Percentiles rank a stretch among this genome's conserved stretches.
These are phyloP conservation scores for Pecten maximus DNA, from an alignment of 2,888 invertebrate species.

Conservation along the genomic window DNA sequence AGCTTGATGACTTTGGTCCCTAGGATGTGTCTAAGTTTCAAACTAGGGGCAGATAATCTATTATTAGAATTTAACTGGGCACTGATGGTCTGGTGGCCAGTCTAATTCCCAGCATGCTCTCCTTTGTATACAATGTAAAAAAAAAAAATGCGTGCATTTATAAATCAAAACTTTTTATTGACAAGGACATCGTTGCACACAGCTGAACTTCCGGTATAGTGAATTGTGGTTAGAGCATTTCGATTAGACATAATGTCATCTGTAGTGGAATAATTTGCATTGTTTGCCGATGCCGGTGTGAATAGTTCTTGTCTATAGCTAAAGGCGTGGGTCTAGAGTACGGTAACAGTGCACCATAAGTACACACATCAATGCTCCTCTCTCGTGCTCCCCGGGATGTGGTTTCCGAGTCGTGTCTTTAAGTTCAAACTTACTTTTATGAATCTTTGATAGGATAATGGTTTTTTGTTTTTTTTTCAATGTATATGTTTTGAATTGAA, in stretches of 20 bases:
- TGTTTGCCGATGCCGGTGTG: not conserved
- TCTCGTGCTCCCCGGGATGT: not conserved
- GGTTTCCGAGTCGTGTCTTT: not conserved
- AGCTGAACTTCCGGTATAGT: not conserved
- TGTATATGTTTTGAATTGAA: not conserved
- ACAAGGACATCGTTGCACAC: not conserved
- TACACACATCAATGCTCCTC: not conserved
- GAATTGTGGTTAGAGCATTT: not conserved
- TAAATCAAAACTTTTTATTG: not conserved
- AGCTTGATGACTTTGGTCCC: no score
- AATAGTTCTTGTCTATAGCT: conserved; percentile 20
- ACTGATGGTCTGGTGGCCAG: no score
- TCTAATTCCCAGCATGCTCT: no score
- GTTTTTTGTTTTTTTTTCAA: no score
- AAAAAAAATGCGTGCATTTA: no score
- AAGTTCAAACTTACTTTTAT: not conserved
- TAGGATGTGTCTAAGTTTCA: no score
- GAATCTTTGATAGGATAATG: not conserved
- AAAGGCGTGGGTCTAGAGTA: not conserved
- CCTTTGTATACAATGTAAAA: no score
- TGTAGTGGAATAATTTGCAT: not conserved
- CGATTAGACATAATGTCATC: not conserved
- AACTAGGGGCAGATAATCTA: no score
- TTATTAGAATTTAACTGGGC: no score
- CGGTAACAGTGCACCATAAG: not conserved